Conservation (phyloP, 2,888 invertebrate genomes). For the Drosophila putrida region DNA sequence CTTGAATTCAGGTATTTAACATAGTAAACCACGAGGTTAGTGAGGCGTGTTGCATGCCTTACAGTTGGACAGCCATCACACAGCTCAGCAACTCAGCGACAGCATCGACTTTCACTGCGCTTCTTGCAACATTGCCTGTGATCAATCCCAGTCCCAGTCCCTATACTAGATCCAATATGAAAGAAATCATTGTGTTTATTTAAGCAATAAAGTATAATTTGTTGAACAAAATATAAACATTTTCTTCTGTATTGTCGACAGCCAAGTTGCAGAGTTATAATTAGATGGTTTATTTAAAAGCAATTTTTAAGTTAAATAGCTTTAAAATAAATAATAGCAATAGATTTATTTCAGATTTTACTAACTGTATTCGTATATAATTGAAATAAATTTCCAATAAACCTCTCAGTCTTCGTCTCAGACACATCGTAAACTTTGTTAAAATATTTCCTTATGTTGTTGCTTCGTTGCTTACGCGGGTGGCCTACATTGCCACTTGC, state of each 20-base stretch:
- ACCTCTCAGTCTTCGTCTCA: constrained; percentile 7
- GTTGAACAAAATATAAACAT: too few relatives aligned
- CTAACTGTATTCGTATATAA: too few relatives aligned
- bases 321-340: too few relatives aligned
- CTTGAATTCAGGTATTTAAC: constrained; percentile 20
- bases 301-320: too few relatives aligned
- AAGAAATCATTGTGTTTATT: too few relatives aligned
- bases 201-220: too few relatives aligned
- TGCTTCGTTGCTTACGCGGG: constrained; percentile 46
- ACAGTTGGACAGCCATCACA: constrained; percentile 56
- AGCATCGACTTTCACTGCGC: constrained; percentile 64
- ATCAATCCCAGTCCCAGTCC: constrained; percentile 4
- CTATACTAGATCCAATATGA: background rate
- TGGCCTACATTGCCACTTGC: constrained; percentile 47
- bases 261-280: too few relatives aligned
- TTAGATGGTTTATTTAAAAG: too few relatives aligned
- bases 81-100: background rate
- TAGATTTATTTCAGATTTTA: too few relatives aligned
- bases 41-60: constrained; percentile 38
- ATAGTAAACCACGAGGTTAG: constrained; percentile 34
- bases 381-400: background rate
- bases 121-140: constrained; percentile 15
- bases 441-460: constrained; percentile 54
- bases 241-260: too few relatives aligned
- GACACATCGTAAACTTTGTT: constrained; percentile 58